These are phyloP conservation scores for Drosophila putrida DNA, from an alignment of 2,888 invertebrate species.

Conservation along the genomic window DNA sequence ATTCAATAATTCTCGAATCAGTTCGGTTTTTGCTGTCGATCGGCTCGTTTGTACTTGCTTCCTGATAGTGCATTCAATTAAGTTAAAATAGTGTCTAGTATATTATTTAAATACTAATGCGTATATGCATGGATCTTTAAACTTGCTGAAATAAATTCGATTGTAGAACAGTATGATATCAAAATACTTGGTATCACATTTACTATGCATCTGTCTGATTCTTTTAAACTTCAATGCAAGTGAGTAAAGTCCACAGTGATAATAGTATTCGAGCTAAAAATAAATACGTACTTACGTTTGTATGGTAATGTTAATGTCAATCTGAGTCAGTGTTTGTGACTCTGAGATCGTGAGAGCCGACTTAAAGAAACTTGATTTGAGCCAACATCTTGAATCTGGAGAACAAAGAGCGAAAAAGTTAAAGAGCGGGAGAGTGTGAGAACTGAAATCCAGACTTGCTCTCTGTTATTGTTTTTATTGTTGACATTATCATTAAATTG, in stretches of 20 bases:
- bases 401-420: not conserved
- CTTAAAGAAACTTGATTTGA: slow-evolving; percentile 47
- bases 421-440: not conserved
- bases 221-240: slow-evolving; percentile 37
- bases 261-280: slow-evolving; percentile 27
- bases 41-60: slow-evolving; percentile 34
- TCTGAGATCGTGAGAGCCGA: slow-evolving; percentile 18
- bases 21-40: slow-evolving; percentile 55
- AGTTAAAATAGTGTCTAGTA: slow-evolving; percentile 9
- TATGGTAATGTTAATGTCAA: slow-evolving; percentile 7
- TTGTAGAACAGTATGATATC: slow-evolving; percentile 14
- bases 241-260: slow-evolving; percentile 59
- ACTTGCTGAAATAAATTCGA: not conserved
- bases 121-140: not conserved
- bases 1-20: slow-evolving; percentile 38
- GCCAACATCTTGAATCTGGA: slow-evolving; percentile 4
- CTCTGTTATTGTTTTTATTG: slow-evolving; percentile 36
- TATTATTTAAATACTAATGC: slow-evolving; percentile 5
- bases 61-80: slow-evolving; percentile 11
- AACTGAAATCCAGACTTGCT: not conserved
- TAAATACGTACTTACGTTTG: not conserved
- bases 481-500: slow-evolving; percentile 4
- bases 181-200: slow-evolving; percentile 9
- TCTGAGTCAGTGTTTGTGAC: slow-evolving; percentile 8
- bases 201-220: slow-evolving; percentile 32